Conservation (phyloP, 2,888 invertebrate genomes). For the Malachius bipustulatus region DNA sequence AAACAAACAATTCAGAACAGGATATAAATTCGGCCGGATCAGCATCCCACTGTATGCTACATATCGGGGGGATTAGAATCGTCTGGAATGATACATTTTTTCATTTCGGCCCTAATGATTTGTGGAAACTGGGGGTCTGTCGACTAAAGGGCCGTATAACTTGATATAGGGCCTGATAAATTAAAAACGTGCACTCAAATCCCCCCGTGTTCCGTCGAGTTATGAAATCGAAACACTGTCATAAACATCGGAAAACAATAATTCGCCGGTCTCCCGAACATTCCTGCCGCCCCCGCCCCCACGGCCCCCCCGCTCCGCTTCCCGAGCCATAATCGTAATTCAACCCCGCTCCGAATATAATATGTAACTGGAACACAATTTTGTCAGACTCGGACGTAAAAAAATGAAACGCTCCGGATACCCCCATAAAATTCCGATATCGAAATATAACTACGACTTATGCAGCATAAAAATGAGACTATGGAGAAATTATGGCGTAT, state of each 20-base stretch:
- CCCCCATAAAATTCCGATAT: slow-evolving; percentile 1
- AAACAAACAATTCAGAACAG: slow-evolving; percentile 19
- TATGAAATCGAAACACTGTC: slow-evolving; percentile 41
- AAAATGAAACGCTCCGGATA: slow-evolving; percentile 1
- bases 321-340: slow-evolving; percentile 31
- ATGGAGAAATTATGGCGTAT: background rate
- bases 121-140: slow-evolving; percentile 34
- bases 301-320: no score
- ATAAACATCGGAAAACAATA: slow-evolving; percentile 42
- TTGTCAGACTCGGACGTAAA: slow-evolving; percentile 3
- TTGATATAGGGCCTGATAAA: slow-evolving; percentile 40
- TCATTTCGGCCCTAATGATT: slow-evolving; percentile 35
- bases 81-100: slow-evolving; percentile 20
- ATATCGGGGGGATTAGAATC: slow-evolving; percentile 29
- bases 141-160: slow-evolving; percentile 32
- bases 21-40: slow-evolving; percentile 24
- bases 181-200: slow-evolving; percentile 38
- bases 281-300: slow-evolving; percentile 27
- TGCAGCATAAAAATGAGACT: background rate
- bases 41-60: slow-evolving; percentile 21
- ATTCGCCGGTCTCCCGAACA: slow-evolving; percentile 31
- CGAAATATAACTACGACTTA: slow-evolving; percentile 2
- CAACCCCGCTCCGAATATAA: slow-evolving; percentile 25
- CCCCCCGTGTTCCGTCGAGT: slow-evolving; percentile 34
- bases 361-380: slow-evolving; percentile 21